Evolutionary conservation across 1,140 invertebrate genomes (phyloP), one percentile per base, ranked within the genome.

Genomic region (Dendrolimus punctatus): DNA sequence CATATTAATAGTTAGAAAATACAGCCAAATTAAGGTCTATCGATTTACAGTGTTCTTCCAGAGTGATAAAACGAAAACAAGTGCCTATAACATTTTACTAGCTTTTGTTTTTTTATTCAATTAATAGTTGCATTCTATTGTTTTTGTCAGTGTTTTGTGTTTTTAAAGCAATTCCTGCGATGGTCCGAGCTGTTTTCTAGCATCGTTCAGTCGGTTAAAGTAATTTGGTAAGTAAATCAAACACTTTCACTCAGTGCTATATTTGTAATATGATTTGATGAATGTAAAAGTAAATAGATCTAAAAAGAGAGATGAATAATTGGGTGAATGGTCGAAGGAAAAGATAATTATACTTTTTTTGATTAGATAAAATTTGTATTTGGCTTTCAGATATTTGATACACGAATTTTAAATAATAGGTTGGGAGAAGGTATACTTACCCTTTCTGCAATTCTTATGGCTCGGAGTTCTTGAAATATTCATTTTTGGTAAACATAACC

Each of bases 181-280:
- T 85, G 82, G 70, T 80, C 70, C 79, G 82, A 69, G 79, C 74
- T 76, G 82, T 85, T 85, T 85, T 85, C 82, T 85, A 85, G 82
- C 82, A 84, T 81, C 58, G 72, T 70, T 72, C 71, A 71, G 79
- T 73, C 47, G 51, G 53, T 38, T 71, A 75, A 64, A 83, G 66
- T 61, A 68, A 72, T 82, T 85, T 85, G 82, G 82, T 85, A 55
- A 85, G 82, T 79, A 50, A 45, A 6, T 40, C 37, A 9, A 9
- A 9, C 23, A 45, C n/a, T 42, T 42, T 42, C 6, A 41, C 6
- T n/a, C 6, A 2, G 6, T 42, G 41, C 4, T 42, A 42, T 42
- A n/a, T 42, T n/a, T 7, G n/a, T n/a, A 42, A 42, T 42, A 2
- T 42, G 41, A n/a, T 6, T 42, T 42, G n/a, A 45, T 45, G 23